Evolutionary conservation across 2,113 vertebrate genomes (phyloP).

Genomic region (Chinchilla lanigera): DNA sequence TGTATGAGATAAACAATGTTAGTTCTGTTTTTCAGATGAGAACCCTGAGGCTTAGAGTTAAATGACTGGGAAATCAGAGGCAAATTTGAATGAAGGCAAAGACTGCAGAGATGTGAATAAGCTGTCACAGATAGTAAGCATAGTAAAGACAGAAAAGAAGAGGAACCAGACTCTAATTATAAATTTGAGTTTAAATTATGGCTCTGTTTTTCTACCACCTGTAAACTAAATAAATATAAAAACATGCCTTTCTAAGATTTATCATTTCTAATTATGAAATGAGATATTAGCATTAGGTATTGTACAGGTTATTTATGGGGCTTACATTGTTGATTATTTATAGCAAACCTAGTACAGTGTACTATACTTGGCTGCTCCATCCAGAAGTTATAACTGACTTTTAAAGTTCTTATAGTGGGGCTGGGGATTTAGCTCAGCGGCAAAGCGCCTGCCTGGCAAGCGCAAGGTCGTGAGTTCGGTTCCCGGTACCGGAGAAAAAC

Average conservation of each 20-base stretch:
- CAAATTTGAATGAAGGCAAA: background rate
- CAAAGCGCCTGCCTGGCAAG: too few relatives aligned
- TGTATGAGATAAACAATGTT: background rate
- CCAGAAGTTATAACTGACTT: background rate
- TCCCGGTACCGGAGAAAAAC: too few relatives aligned
- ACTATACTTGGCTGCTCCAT: background rate
- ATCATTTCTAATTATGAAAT: background rate
- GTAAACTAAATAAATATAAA: background rate
- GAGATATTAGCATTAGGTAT: background rate
- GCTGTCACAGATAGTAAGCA: background rate
- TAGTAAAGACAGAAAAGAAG: background rate
- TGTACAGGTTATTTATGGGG: background rate
- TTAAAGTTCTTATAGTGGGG: background rate
- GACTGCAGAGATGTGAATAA: background rate
- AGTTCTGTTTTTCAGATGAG: background rate
- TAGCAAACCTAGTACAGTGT: background rate
- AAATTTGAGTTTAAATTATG: background rate
- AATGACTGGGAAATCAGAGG: constrained; percentile 3
- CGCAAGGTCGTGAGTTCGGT: too few relatives aligned
- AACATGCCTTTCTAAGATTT: background rate
- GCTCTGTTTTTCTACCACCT: background rate
- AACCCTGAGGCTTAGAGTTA: background rate
- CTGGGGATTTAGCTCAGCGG: too few relatives aligned
- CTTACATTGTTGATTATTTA: background rate
- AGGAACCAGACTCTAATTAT: background rate